Evolutionary conservation across 2,888 invertebrate genomes (phyloP), one percentile per base, ranked within the genome.

Genomic region (Drosophila cognata): DNA sequence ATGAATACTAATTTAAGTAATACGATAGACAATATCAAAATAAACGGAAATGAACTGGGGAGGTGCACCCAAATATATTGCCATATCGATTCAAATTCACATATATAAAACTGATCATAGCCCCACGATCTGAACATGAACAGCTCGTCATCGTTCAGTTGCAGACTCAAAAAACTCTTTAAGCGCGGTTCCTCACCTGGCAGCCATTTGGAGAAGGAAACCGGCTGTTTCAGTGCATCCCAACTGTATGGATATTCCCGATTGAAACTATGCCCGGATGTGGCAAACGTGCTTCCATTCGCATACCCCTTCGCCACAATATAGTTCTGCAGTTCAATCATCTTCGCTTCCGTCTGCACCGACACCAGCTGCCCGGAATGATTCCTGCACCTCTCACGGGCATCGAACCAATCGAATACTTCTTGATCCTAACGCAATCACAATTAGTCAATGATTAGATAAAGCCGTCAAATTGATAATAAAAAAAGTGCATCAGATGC

Each of bases 271-370:
- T 77, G 50, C 0, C 66, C 83, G 1, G 83, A 84, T 5, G 83
- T 84, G 13, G 71, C 18, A 18, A 84, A 87, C 1, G 57, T 63
- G 25, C 58, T 79, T 1, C 85, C 85, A 52, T 87, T 75, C 8
- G 31, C 11, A 51, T 61, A 84, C 0, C 71, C 75, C 18, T 33
- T 52, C 0, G 52, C 13, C 0, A 58, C 3, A 16, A 86, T 43
- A 55, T 73, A 77, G 1, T 35, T 8, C 25, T 75, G 67, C 7
- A 87, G 28, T 0, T 41, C 21, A 0, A 2, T 8, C 51, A 87
- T 21, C 25, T 87, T 25, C 0, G 36, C 18, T 0, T n/a, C 6
- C 0, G 52, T 70, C n/a, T 48, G 57, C n/a, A 82, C 41, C 1
- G 85, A 72, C 0, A 84, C 41, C 0, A 84, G 48, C 10, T 75